Conservation (phyloP, 2,888 invertebrate genomes). For the Trachelus tabidus region DNA sequence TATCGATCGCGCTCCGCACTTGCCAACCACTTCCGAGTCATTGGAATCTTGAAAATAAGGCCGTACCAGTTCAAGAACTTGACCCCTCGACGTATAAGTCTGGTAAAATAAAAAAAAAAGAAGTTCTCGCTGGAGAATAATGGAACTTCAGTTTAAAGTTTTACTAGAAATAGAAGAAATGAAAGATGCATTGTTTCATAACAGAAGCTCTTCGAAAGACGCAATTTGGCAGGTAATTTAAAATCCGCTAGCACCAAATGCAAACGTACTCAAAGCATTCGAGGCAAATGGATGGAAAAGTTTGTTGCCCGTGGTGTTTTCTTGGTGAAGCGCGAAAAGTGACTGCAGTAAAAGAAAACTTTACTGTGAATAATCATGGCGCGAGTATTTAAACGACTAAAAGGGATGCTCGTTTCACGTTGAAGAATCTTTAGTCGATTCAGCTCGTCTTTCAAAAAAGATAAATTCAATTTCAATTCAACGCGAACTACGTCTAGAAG, state of each 20-base stretch:
- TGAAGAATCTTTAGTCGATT: background rate
- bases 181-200: background rate
- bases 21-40: conserved; percentile 14
- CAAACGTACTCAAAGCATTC: background rate
- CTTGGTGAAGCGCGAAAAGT: background rate
- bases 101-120: background rate
- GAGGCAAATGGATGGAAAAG: background rate
- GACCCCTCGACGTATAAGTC: background rate
- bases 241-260: background rate
- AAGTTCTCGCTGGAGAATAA: background rate
- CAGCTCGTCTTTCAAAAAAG: background rate
- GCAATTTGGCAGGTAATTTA: background rate
- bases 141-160: background rate
- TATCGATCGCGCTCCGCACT: conserved; percentile 32
- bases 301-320: background rate
- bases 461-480: background rate
- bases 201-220: background rate
- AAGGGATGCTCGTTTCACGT: background rate
- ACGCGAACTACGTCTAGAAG: too few relatives aligned
- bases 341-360: background rate
- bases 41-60: conserved; percentile 29
- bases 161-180: background rate
- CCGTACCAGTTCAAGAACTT: background rate
- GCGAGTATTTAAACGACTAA: background rate
- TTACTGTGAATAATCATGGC: background rate